These are phyloP conservation scores for Aphaenogaster floridana DNA, from an alignment of 1,140 invertebrate species.

Conservation along the genomic window DNA sequence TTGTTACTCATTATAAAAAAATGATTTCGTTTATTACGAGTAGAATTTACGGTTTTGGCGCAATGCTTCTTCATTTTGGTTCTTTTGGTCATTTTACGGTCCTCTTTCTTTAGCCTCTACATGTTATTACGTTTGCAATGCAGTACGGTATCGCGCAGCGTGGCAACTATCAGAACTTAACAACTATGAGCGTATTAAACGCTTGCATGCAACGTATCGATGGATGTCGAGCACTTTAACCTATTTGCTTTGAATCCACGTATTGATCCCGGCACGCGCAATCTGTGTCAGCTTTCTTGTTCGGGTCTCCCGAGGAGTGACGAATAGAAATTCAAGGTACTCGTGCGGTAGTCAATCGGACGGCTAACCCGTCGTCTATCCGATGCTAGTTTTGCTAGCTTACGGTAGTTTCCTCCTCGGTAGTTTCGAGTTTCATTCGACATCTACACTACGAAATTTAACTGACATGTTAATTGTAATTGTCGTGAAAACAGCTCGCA, in stretches of 20 bases:
- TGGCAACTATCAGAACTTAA: conserved; percentile 15
- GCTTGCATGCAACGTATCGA: conserved; percentile 33
- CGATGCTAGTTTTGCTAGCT: conserved; percentile 21
- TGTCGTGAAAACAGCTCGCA: background rate
- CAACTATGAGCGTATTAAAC: conserved; percentile 32
- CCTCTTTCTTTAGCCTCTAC: background rate
- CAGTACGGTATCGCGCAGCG: background rate
- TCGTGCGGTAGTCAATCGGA: conserved; percentile 45
- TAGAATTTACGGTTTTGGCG: background rate
- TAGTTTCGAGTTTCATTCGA: conserved; percentile 37
- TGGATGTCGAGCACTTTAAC: conserved; percentile 59
- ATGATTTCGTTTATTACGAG: background rate
- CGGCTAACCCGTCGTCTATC: conserved; percentile 33
- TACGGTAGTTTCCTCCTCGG: conserved; percentile 1
- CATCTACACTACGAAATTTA: conserved; percentile 30
- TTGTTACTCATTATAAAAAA: background rate
- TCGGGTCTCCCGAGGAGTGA: conserved; percentile 43
- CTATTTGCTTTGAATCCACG: conserved; percentile 62
- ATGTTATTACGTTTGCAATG: too few relatives aligned
- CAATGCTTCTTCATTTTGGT: background rate
- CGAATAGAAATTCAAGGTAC: conserved; percentile 62
- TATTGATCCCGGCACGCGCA: conserved; percentile 51
- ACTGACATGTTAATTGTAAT: conserved; percentile 49
- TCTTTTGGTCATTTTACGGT: background rate
- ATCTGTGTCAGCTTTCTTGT: conserved; percentile 60